These are phyloP conservation scores for Choloepus hoffmanni DNA, from an alignment of 2,113 vertebrate species.

Conservation along the genomic window DNA sequence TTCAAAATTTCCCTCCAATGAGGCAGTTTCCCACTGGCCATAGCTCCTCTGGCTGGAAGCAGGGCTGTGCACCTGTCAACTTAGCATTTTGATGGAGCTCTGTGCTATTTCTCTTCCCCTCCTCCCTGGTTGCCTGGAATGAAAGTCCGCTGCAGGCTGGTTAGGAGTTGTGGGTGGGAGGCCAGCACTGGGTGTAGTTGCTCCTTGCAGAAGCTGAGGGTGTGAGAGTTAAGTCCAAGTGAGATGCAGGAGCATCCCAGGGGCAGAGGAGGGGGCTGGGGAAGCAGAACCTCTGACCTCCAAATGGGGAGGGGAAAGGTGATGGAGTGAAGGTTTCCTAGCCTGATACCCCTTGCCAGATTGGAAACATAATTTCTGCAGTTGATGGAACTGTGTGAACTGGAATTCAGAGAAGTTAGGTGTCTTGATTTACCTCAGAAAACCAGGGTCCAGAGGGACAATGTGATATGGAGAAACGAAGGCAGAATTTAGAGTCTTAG, in stretches of 20 bases:
- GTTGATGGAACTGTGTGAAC: not conserved
- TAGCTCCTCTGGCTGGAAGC: constrained; percentile 47
- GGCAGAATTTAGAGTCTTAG: not conserved
- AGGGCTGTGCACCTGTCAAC: constrained; percentile 74
- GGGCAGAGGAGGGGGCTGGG: not conserved
- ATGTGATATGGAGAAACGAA: not conserved
- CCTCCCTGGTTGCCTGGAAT: constrained; percentile 30
- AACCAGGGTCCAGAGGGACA: not conserved
- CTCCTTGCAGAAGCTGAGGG: not conserved
- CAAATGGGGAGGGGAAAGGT: constrained; percentile 50
- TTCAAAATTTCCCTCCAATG: not conserved
- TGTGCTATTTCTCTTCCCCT: constrained; percentile 50
- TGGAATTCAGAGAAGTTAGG: not conserved
- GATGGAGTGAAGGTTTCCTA: not conserved
- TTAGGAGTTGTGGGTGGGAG: constrained; percentile 25
- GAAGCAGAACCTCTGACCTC: constrained; percentile 52
- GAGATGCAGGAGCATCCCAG: constrained; percentile 1
- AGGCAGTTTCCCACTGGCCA: constrained; percentile 23
- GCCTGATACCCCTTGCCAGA: not conserved
- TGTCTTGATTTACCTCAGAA: not conserved
- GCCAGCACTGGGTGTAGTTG: not conserved
- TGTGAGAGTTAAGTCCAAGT: not conserved
- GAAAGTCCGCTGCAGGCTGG: constrained; percentile 50
- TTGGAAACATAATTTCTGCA: not conserved
- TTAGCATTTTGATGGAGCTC: constrained; percentile 71